These are phyloP conservation scores for Lamproptera curius DNA, from an alignment of 2,888 invertebrate species.

Conservation along the genomic window DNA sequence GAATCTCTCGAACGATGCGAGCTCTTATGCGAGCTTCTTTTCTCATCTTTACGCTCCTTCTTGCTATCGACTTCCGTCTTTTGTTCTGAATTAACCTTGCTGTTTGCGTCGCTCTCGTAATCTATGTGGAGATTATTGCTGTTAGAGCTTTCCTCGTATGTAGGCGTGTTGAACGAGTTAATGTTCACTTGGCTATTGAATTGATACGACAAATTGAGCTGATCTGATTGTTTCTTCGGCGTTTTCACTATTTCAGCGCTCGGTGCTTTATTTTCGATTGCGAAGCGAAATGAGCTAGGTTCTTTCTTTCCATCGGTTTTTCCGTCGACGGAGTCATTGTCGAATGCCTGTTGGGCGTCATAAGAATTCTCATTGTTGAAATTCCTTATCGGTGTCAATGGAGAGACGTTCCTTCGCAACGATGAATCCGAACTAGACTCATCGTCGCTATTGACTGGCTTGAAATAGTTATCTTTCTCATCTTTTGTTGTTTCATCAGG, in stretches of 20 bases:
- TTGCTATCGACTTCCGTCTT: slow-evolving; percentile 55
- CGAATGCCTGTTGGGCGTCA: slow-evolving; percentile 70
- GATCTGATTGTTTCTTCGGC: slow-evolving; percentile 52
- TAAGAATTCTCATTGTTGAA: slow-evolving; percentile 70
- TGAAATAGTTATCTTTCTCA: slow-evolving; percentile 51
- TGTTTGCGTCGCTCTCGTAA: slow-evolving; percentile 70
- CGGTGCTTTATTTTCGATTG: slow-evolving; percentile 56
- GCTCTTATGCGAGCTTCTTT: slow-evolving; percentile 54
- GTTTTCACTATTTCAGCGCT: slow-evolving; percentile 40
- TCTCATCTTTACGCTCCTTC: slow-evolving; percentile 59
- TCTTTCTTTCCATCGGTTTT: slow-evolving; percentile 52
- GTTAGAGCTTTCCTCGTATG: slow-evolving; percentile 69
- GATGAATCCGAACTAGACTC: slow-evolving; percentile 67
- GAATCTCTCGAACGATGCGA: slow-evolving; percentile 64
- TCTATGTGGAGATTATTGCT: slow-evolving; percentile 66
- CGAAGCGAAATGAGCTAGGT: slow-evolving; percentile 59
- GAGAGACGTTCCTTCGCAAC: slow-evolving; percentile 66
- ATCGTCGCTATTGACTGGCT: slow-evolving; percentile 56
- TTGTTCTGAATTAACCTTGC: slow-evolving; percentile 56
- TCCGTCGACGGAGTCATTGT: slow-evolving; percentile 46
- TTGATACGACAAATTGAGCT: slow-evolving; percentile 49
- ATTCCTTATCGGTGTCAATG: slow-evolving; percentile 67
- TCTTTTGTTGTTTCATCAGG: slow-evolving; percentile 45
- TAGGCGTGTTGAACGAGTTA: slow-evolving; percentile 56
- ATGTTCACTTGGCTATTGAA: slow-evolving; percentile 63